Conservation (phyloP, 1,140 invertebrate genomes). For the Nasonia giraulti region DNA sequence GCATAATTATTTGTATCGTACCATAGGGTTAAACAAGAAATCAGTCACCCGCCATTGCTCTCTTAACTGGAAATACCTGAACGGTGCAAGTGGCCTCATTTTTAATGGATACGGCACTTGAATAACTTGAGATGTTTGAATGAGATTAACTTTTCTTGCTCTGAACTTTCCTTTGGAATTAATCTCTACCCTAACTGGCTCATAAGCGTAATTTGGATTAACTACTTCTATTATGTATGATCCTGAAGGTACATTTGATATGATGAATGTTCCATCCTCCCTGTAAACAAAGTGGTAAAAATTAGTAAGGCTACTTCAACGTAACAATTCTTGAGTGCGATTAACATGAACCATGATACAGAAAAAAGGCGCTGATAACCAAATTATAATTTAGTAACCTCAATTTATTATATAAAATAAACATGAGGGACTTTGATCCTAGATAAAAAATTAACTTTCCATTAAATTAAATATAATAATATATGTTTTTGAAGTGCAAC, state of each 20-base stretch:
- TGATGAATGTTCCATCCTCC: conserved; percentile 93
- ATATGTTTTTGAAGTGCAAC: too few species aligned
- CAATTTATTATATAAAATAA: too few species aligned
- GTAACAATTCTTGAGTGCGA: too few species aligned
- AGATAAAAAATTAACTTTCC: too few species aligned
- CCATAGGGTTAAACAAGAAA: conserved; percentile 97
- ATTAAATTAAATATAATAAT: too few species aligned
- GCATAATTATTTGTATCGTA: conserved; percentile 57
- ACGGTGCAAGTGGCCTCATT: conserved; percentile 87
- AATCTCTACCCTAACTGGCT: conserved; percentile 94
- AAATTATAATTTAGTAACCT: neutral
- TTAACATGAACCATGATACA: too few species aligned
- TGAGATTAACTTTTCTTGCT: conserved; percentile 94
- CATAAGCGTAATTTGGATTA: conserved; percentile 93
- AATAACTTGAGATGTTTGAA: conserved; percentile 91
- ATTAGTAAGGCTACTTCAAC: neutral
- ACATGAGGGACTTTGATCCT: too few species aligned
- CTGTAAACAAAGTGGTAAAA: conserved; percentile 68
- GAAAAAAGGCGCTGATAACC: too few species aligned
- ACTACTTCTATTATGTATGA: conserved; percentile 96
- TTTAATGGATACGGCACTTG: conserved; percentile 94
- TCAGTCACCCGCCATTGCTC: conserved; percentile 97
- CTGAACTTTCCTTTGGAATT: conserved; percentile 97
- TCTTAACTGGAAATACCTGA: conserved; percentile 93
- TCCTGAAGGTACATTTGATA: conserved; percentile 93